Evolutionary conservation across 92 coral and sea anemone species (phyloP).

Genomic region (Parazoanthus atlanticus): DNA sequence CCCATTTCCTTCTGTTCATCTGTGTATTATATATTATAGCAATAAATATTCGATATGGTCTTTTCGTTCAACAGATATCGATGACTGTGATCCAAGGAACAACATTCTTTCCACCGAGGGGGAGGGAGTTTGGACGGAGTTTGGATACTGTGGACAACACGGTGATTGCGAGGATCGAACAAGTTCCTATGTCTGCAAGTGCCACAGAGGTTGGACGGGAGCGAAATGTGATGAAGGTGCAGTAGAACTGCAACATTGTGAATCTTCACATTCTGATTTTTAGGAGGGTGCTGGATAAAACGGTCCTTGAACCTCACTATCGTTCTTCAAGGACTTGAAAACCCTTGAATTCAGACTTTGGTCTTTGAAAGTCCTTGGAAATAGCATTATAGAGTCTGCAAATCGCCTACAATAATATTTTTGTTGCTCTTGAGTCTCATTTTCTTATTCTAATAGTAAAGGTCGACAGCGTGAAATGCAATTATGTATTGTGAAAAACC

Average conservation of each 20-base stretch:
- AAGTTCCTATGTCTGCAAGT: slow-evolving; percentile 62
- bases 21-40: not conserved
- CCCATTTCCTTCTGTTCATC: not conserved
- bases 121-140: slow-evolving; percentile 55
- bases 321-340: no score
- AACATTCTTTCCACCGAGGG: slow-evolving; percentile 69
- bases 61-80: slow-evolving; percentile 65
- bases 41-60: not conserved
- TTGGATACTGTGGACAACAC: slow-evolving; percentile 86
- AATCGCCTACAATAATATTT: no score
- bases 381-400: no score
- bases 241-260: not conserved
- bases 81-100: slow-evolving; percentile 88
- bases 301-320: no score
- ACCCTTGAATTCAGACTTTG: not conserved
- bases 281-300: not conserved
- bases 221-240: slow-evolving; percentile 70
- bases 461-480: no score
- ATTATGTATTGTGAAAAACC: no score
- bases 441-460: no score
- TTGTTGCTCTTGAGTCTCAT: no score
- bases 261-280: not conserved
- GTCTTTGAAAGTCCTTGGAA: not conserved
- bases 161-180: slow-evolving; percentile 82
- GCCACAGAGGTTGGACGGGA: slow-evolving; percentile 90